Evolutionary conservation across 2,797 vertebrate genomes (phyloP), one percentile per base, ranked within the genome.

Genomic region (Strix occidentalis): DNA sequence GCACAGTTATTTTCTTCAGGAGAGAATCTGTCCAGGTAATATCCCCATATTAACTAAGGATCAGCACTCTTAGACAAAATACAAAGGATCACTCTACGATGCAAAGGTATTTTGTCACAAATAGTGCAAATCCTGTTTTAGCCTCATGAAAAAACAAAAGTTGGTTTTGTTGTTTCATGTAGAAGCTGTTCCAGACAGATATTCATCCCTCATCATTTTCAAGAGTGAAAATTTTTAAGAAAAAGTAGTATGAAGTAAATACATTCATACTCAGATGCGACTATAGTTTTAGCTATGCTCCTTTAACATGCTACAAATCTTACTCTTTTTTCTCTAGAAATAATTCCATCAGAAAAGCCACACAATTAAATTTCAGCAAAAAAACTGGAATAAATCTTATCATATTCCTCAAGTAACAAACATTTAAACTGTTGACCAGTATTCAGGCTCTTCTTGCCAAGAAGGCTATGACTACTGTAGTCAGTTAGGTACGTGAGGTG

Each of bases 121-220:
- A 93, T 50, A 97, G 95, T 97, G 96, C 95, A 97, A 97, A 92
- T 94, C 87, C 89, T 94, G 69, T 84, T 97, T 81, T 68, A 54
- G 77, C 33, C 31, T 85, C 50, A 71, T 68, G 45, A 82, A 84
- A 87, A 93, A 89, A 88, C 29, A 87, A 33, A 90, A 75, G 28
- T 23, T 65, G 4, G 4, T 80, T 95, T 92, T 91, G 51, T 43
- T 84, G 23, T 87, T 96, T 89, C 46, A 90, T 84, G 61, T 63
- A 80, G 70, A 80, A 96, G 50, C 46, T 91, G 57, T 92, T 93
- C 89, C 69, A 89, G 92, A 87, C 92, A 96, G 91, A 95, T 91
- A 45, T 93, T 84, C 80, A 74, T 90, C 90, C 93, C 78, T 89
- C 76, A 95, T 90, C 4, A 86, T 93, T 93, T 51, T 81, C 39